phyloP scores from a whole-genome alignment of 1,140 invertebrate species.

The Polypedilum vanderplanki region DNA sequence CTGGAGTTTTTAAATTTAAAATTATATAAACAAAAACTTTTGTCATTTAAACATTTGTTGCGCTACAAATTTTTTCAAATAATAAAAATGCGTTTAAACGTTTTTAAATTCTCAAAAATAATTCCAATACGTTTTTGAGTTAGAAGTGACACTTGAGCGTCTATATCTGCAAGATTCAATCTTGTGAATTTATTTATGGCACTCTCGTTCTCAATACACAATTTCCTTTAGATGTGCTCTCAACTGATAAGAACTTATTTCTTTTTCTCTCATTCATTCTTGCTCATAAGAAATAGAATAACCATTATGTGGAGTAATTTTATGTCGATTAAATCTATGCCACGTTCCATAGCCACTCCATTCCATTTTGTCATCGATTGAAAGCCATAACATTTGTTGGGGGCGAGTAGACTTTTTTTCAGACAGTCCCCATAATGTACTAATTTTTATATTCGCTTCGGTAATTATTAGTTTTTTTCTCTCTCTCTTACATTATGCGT shows the following conservation, averaged over 20 bases:
- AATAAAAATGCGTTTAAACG: too few species aligned
- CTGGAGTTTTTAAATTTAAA: too few species aligned
- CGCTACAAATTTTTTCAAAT: too few species aligned
- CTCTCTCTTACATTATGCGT: too few species aligned
- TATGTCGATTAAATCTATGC: conserved; percentile 17
- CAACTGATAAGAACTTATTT: too few species aligned
- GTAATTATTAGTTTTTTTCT: background rate
- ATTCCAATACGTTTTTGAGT: background rate
- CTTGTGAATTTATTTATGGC: conserved; percentile 13
- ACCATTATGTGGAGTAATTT: conserved; percentile 12
- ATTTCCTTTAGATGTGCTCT: background rate
- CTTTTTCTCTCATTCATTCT: background rate
- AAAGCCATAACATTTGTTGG: background rate
- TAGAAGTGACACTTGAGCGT: conserved; percentile 10
- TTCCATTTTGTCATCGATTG: conserved; percentile 9
- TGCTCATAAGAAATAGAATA: background rate
- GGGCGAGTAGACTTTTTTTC: background rate
- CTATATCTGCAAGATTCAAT: background rate
- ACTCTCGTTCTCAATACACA: background rate
- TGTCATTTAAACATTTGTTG: too few species aligned
- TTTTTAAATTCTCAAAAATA: too few species aligned
- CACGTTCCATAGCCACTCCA: background rate
- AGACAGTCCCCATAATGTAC: conserved; percentile 1
- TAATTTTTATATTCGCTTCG: background rate
- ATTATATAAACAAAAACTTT: too few species aligned